phyloP scores from a whole-genome alignment of 2,888 invertebrate species.

The Sympetrum striolatum region DNA sequence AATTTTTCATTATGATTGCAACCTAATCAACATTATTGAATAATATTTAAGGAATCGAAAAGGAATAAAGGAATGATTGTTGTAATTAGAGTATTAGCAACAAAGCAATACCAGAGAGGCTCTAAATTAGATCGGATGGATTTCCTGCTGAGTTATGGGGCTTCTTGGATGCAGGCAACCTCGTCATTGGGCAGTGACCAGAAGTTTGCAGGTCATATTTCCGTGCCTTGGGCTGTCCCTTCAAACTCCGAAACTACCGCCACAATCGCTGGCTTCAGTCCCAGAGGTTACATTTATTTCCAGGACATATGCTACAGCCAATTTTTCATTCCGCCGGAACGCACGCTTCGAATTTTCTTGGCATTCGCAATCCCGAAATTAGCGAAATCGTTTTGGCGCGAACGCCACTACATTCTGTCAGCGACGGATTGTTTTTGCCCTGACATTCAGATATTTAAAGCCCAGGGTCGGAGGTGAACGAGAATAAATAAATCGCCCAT shows the following conservation, averaged over 20 bases:
- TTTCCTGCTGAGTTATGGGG: background rate
- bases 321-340: background rate
- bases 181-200: background rate
- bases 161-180: background rate
- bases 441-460: background rate
- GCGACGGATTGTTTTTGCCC: background rate
- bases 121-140: background rate
- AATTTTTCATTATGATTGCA: no score
- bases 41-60: no score
- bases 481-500: background rate
- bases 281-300: background rate
- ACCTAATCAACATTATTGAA: no score
- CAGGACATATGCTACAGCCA: background rate
- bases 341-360: background rate
- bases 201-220: background rate
- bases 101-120: background rate
- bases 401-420: background rate
- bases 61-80: no score
- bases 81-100: no score
- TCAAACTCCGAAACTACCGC: background rate
- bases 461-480: no score
- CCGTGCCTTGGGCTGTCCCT: background rate
- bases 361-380: background rate
- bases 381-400: background rate
- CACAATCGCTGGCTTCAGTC: background rate